phyloP scores from a whole-genome alignment of 2,797 vertebrate species.

The Eulemur rubriventer region DNA sequence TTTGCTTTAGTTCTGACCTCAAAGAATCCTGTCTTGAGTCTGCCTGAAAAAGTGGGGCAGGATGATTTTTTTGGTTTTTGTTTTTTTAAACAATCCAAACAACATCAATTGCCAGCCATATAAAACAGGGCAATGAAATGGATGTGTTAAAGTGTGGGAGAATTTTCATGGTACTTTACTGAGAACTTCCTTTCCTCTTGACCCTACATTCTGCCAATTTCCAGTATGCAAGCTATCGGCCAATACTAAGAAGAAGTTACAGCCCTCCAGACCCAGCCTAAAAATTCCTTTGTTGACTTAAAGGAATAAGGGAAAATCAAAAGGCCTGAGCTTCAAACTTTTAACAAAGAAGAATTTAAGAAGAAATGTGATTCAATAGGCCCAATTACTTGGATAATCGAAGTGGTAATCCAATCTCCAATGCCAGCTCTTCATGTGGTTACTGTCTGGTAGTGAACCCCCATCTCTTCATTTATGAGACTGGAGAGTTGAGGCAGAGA shows the following conservation, averaged over 20 bases:
- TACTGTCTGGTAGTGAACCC: background rate
- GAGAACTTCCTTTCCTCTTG: background rate
- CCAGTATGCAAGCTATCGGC: background rate
- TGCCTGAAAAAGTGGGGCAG: background rate
- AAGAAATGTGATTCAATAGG: background rate
- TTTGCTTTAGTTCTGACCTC: constrained; percentile 36
- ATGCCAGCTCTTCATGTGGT: background rate
- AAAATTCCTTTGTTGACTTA: constrained; percentile 42
- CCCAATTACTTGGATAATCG: background rate
- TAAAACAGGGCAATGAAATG: background rate
- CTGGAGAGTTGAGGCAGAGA: background rate
- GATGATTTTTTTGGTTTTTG: background rate
- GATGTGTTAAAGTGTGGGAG: background rate
- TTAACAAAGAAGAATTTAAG: constrained; percentile 16
- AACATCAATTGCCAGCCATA: background rate
- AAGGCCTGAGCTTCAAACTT: background rate
- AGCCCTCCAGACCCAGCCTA: background rate
- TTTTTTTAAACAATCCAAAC: background rate
- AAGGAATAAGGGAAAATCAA: constrained; percentile 18
- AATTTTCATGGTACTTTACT: background rate
- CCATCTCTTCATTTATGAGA: constrained; percentile 6
- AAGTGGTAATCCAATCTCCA: background rate
- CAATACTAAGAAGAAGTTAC: background rate
- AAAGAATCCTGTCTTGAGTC: constrained; percentile 18
- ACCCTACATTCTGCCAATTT: background rate